Evolutionary conservation across 2,113 vertebrate genomes (phyloP).

Genomic region (Crotalus tigris): DNA sequence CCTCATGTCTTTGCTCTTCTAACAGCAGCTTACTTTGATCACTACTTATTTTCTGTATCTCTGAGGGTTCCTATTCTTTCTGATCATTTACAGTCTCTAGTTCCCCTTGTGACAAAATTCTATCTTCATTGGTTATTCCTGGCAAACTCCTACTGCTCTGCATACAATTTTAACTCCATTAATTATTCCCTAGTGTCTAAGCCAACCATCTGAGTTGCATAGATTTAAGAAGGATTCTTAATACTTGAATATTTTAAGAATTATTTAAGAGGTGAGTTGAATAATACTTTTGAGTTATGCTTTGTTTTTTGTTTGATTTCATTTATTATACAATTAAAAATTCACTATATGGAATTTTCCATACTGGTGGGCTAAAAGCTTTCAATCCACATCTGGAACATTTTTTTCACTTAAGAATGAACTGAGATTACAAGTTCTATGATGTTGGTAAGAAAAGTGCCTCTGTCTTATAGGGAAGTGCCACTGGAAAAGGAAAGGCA

Average conservation of each 20-base stretch:
- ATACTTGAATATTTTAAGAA: background rate
- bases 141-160: background rate
- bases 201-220: background rate
- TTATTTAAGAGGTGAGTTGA: background rate
- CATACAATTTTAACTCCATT: background rate
- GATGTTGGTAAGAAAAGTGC: background rate
- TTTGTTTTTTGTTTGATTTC: background rate
- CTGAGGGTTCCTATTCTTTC: background rate
- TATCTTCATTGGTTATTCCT: background rate
- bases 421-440: background rate
- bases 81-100: background rate
- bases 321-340: background rate
- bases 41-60: background rate
- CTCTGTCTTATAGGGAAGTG: background rate
- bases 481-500: background rate
- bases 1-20: background rate
- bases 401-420: background rate
- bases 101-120: background rate
- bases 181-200: background rate
- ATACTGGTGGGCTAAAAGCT: background rate
- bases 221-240: background rate
- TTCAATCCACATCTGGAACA: background rate
- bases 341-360: background rate
- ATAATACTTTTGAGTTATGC: background rate
- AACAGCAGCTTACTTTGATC: background rate